Percentiles rank a stretch among this genome's conserved stretches.
phyloP scores from a whole-genome alignment of 2,888 invertebrate species.

The Nasonia oneida region DNA sequence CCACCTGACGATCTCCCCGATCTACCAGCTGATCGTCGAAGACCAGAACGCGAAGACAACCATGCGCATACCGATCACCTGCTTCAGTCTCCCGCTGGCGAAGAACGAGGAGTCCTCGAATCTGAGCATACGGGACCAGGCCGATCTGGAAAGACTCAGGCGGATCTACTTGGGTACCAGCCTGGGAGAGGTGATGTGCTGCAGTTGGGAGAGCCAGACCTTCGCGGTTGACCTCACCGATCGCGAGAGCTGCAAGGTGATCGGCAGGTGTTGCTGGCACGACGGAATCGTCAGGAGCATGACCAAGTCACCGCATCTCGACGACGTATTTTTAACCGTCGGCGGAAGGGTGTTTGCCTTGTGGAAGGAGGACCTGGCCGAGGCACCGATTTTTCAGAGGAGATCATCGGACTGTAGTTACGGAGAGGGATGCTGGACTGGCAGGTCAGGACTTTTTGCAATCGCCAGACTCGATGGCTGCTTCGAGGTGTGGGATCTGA shows the following conservation, averaged over 20 bases:
- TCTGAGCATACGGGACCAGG: constrained; percentile 39
- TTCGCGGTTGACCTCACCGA: constrained; percentile 83
- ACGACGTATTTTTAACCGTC: constrained; percentile 85
- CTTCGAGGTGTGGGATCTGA: constrained; percentile 90
- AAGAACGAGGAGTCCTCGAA: constrained; percentile 45
- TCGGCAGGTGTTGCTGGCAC: constrained; percentile 81
- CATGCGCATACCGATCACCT: constrained; percentile 17
- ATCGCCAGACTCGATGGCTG: constrained; percentile 86
- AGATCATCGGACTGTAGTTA: constrained; percentile 81
- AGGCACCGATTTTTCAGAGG: constrained; percentile 84
- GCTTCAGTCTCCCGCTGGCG: constrained; percentile 64
- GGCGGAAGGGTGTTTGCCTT: constrained; percentile 88
- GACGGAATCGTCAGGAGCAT: constrained; percentile 86
- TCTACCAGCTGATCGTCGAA: constrained; percentile 41
- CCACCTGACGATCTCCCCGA: constrained; percentile 42
- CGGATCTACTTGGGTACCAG: constrained; percentile 66
- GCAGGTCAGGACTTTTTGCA: constrained; percentile 86
- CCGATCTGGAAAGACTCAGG: constrained; percentile 37
- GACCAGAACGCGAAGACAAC: not conserved
- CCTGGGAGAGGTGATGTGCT: constrained; percentile 74
- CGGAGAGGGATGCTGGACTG: constrained; percentile 87
- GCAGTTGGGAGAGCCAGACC: constrained; percentile 85
- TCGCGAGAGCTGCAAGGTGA: constrained; percentile 80
- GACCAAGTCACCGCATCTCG: constrained; percentile 83
- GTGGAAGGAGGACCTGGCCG: constrained; percentile 85